Evolutionary conservation across 2,113 vertebrate genomes (phyloP), one percentile per base, ranked within the genome.

Genomic region (Myiopsitta monachus): DNA sequence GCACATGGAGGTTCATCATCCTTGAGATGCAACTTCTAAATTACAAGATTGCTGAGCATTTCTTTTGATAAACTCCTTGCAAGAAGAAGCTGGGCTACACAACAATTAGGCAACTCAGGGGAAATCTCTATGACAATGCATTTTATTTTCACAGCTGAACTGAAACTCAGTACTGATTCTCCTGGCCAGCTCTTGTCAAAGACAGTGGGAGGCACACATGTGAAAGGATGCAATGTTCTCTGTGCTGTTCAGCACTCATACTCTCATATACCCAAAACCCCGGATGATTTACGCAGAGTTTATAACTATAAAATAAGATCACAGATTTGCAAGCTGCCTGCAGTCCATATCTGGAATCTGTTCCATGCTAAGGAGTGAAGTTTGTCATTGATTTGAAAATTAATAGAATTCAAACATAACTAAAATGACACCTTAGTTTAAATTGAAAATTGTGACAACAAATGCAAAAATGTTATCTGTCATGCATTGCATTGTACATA

Each of bases 21-120:
- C 31, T 95, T 74, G 51, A 92, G 77, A 82, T 17, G 43, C 18
- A 82, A 41, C 7, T 82, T 92, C 66, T 74, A n/a, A 97, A 92
- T 81, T 94, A 88, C 87, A 94, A 83, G 47, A 57, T 54, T 67
- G 22, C 54, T 54, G n/a, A 87, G 67, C 9, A n/a, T 66, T 94
- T 73, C 31, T 84, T 72, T 62, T 89, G 46, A 97, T 93, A 84
- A 93, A 94, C 67, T 87, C 39, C 47, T 93, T 59, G 14, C 31
- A 62, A 78, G 70, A 88, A 67, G 54, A 76, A n/a, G 52, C 8
- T 82, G 19, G 11, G 28, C 31, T 66, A 94, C 92, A 87, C 10
- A 88, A 39, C 17, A 41, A 72, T 38, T 66, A 92, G 80, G 87
- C 52, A 96, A 67, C 78, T 88, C 47, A 76, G 14, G 23, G 24